phyloP scores from a whole-genome alignment of 53 echinoderm and acorn worm species.

The Actinopyga echinites region DNA sequence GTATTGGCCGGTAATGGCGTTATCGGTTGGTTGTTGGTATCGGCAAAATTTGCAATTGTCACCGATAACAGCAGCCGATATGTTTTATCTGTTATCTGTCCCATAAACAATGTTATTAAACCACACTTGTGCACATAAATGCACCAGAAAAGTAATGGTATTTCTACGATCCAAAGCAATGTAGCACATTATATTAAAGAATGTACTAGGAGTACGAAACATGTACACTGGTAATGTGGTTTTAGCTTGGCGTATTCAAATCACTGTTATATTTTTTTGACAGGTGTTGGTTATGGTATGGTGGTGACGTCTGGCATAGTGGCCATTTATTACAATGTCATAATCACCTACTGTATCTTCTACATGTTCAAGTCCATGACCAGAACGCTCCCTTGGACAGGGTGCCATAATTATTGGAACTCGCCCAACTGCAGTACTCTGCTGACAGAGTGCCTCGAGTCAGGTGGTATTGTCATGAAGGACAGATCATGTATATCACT shows the following conservation, averaged over 20 bases:
- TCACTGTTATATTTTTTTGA: neutral
- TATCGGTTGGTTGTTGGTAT: neutral
- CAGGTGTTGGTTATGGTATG: conserved; percentile 98
- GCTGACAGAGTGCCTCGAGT: conserved; percentile 61
- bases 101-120: too few relatives aligned
- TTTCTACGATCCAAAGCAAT: neutral
- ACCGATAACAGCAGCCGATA: too few relatives aligned
- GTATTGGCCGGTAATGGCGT: too few relatives aligned
- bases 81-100: too few relatives aligned
- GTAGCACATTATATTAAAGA: too few relatives aligned
- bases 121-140: neutral
- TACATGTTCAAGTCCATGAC: conserved; percentile 96
- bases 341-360: conserved; percentile 96
- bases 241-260: neutral
- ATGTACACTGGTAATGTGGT: neutral
- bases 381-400: conserved; percentile 81
- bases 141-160: neutral
- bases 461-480: conserved; percentile 64
- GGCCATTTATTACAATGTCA: conserved; percentile 94
- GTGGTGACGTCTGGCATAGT: conserved; percentile 80
- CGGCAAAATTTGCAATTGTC: too few relatives aligned
- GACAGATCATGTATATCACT: conserved; percentile 62
- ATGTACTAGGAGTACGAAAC: too few relatives aligned
- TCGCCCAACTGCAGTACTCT: conserved; percentile 78
- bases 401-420: conserved; percentile 91